Evolutionary conservation across 2,113 vertebrate genomes (phyloP).

Genomic region (Halcyon senegalensis): DNA sequence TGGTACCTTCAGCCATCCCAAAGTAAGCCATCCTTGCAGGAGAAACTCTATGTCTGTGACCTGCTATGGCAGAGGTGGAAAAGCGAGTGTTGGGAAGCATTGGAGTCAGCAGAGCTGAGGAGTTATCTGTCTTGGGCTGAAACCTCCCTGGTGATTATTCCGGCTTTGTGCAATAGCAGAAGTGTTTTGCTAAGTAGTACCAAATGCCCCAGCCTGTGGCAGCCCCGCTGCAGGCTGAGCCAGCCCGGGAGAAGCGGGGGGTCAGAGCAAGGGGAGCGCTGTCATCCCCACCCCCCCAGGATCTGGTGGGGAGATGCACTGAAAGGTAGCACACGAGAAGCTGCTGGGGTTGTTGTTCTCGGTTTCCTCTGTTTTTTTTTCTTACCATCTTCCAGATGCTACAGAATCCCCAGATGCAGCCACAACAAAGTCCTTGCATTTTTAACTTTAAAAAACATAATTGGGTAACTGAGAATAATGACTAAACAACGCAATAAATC

Average conservation of each 20-base stretch:
- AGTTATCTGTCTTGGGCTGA: not conserved
- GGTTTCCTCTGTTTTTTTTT: conserved; percentile 1
- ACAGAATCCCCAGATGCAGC: conserved; percentile 65
- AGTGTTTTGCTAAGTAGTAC: not conserved
- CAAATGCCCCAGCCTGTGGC: not conserved
- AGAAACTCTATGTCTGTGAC: not conserved
- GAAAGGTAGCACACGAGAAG: conserved; percentile 25
- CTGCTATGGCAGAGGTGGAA: rapidly evolving
- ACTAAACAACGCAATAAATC: conserved; percentile 69
- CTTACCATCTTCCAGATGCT: conserved; percentile 69
- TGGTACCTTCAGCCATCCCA: not conserved
- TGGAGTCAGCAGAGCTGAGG: not conserved
- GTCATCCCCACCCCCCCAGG: rapidly evolving
- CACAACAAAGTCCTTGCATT: conserved; percentile 62
- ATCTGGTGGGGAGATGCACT: not conserved
- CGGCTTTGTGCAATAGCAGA: not conserved
- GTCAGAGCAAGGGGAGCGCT: not conserved
- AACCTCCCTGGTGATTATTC: not conserved
- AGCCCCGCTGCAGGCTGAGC: not conserved
- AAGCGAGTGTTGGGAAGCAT: rapidly evolving
- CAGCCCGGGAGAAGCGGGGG: not conserved
- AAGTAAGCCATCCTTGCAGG: not conserved
- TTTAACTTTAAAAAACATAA: conserved; percentile 61
- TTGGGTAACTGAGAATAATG: conserved; percentile 74
- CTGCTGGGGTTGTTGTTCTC: conserved; percentile 1